Percentiles rank a stretch among this genome's conserved stretches.
These are phyloP conservation scores for Paramormyrops hopkinsi DNA, from an alignment of 2,797 vertebrate species.

Conservation along the genomic window DNA sequence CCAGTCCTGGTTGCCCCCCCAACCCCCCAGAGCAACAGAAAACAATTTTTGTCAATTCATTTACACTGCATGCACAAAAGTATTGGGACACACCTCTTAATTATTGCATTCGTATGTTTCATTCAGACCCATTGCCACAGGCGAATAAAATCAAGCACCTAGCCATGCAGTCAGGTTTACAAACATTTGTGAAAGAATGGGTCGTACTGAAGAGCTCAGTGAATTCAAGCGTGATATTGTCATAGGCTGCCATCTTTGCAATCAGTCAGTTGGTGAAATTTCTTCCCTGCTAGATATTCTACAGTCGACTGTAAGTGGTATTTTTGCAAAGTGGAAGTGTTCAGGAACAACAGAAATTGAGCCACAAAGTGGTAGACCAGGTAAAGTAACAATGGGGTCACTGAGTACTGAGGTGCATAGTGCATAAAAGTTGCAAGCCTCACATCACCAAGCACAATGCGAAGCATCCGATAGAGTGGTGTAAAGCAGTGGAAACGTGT, in stretches of 20 bases:
- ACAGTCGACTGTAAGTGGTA: neutral
- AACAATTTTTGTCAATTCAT: neutral
- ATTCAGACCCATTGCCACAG: neutral
- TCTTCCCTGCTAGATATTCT: neutral
- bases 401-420: neutral
- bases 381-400: neutral
- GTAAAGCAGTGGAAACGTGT: neutral
- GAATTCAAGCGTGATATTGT: neutral
- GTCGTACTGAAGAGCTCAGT: neutral
- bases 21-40: neutral
- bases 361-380: neutral
- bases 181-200: neutral
- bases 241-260: neutral
- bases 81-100: neutral
- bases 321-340: neutral
- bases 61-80: neutral
- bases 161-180: neutral
- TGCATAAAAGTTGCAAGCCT: neutral
- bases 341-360: neutral
- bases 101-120: neutral
- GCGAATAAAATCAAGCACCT: neutral
- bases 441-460: neutral
- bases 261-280: neutral
- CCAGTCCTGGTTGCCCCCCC: neutral
- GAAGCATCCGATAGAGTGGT: neutral